These are phyloP conservation scores for Oopsacas minuta DNA, from an alignment of 37 sponge, comb jelly and placozoan species.

Conservation along the genomic window DNA sequence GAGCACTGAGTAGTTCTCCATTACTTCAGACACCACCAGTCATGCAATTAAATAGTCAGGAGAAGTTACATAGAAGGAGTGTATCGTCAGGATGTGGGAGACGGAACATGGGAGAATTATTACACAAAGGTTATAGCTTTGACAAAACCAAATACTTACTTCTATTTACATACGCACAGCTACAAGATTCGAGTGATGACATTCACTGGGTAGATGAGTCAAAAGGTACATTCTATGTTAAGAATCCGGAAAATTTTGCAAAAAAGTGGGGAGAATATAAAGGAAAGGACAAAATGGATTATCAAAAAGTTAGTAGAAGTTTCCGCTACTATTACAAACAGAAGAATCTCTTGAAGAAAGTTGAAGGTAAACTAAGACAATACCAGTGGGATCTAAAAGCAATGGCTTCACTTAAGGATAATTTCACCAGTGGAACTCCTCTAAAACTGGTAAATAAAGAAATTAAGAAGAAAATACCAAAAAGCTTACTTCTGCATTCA, in stretches of 20 bases:
- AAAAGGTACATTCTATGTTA: neutral
- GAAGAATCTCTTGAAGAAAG: neutral
- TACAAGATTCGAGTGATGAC: neutral
- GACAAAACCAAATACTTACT: neutral
- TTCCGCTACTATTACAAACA: slow-evolving; percentile 7
- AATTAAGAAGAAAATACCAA: neutral
- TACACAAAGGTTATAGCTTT: neutral
- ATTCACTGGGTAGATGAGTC: neutral
- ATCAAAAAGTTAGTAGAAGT: slow-evolving; percentile 4
- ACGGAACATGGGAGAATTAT: neutral
- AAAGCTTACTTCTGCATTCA: no score
- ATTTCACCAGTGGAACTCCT: slow-evolving; percentile 9
- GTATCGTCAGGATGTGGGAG: neutral
- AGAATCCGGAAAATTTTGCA: neutral
- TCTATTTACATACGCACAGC: neutral
- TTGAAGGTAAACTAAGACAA: neutral
- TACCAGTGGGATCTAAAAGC: neutral
- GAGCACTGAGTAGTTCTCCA: no score
- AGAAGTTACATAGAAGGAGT: no score
- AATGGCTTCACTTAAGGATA: neutral
- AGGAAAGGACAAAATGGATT: neutral
- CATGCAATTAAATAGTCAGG: no score
- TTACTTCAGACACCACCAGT: no score
- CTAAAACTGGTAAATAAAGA: neutral
- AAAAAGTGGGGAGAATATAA: neutral